Base-by-base conservation (phyloP, 2,888 invertebrate genomes). In the Bugula neritina region DNA sequence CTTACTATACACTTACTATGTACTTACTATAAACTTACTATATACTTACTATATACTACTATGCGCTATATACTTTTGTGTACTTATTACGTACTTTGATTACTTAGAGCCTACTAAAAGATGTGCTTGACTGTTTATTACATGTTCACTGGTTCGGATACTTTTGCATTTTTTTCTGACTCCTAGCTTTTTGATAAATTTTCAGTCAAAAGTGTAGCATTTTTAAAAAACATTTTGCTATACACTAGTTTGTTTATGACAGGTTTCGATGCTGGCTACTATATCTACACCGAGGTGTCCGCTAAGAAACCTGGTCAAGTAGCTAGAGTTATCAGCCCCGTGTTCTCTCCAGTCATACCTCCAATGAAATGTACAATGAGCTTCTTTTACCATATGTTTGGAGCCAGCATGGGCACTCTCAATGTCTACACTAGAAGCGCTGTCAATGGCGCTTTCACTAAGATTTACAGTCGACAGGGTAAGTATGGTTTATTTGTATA, bases 351-450 rank as follows among this genome's bases (percentile, higher is more conserved):
- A 10, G 71, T 72, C 43, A 77, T 76, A 71, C 70, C 70, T 25
- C 74, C 76, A 35, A 69, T 69, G n/a, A 21, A 29, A n/a, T 73
- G 74, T 34, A 80, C 80, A 72, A 72, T 81, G 58, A 77, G 75
- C 3, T 82, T 82, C 75, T 83, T 77, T 77, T 83, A 81, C 74
- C 77, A 77, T 74, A 81, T 83, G 81, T 76, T 79, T 73, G 82
- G 81, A 1, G 70, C 31, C 27, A 76, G 78, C 73, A 76, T 81
- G 55, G 79, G 77, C 43, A 74, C 76, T 3, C 74, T 81, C 2
- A 78, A 77, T 70, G 75, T 78, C 35, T 79, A 79, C 72, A 76
- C 75, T 23, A 72, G 70, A 17, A 35, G 35, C 31, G 54, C 52
- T 23, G 43, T 54, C 10, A 54, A 54, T 29, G 70, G 69, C 34